Evolutionary conservation across 1,140 invertebrate species (phyloP), one percentile per base, ranked within the genome.

Genomic region (Drosophila malerkotliana): DNA sequence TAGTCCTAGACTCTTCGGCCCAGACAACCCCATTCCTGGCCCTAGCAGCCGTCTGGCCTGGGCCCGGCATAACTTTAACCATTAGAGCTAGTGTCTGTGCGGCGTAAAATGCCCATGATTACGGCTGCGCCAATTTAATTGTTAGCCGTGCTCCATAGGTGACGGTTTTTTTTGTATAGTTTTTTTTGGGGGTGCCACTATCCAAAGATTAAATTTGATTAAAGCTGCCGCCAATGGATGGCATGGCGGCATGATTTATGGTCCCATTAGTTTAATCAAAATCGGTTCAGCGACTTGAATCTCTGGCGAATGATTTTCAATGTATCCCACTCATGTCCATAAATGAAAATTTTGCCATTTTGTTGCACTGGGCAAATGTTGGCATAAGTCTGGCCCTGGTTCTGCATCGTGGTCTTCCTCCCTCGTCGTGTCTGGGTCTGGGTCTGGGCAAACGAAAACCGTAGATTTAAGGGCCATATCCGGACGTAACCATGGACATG

Each of bases 251-350:
- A 10, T 77, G 77, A 84, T 66, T 81, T 84, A 80, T 81, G 68
- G 44, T 54, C 57, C 81, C 81, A 84, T 84, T 84, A 84, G 82
- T 67, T 81, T 62, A 74, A 81, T 84, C 82, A 60, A 74, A 84
- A 80, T 68, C 62, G 53, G 56, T 47, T 49, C 48, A 59, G 48
- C 15, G 34, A 79, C 45, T 69, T 75, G 66, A 62, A 69, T 59
- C 74, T 54, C 32, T 32, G 48, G 41, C 37, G 15, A 34, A 41
- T 39, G 37, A 47, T 60, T 30, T 45, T 55, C 71, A 53, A 56
- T 53, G 45, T 14, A 47, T 53, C 34, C 41, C n/a, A 21, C 62
- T 57, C 51, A 51, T 47, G 55, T 44, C 30, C 59, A 74, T 71
- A 84, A 79, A 77, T 84, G 77, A 71, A 57, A 59, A 77, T 21